These are phyloP conservation scores for Cyclura pinguis DNA, from an alignment of 2,797 vertebrate genomes.

Conservation along the genomic window DNA sequence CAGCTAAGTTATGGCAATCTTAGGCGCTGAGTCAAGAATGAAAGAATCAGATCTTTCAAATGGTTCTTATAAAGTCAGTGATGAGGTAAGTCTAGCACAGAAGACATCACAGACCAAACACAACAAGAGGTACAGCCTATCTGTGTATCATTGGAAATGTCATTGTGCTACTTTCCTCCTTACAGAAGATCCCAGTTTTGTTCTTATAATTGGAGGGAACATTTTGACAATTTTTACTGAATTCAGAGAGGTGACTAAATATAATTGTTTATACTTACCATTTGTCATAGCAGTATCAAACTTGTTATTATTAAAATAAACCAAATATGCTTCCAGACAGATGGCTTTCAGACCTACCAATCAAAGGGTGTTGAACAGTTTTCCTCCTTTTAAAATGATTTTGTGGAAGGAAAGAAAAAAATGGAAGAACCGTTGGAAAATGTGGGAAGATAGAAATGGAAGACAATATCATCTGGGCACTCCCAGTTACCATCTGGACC, in stretches of 20 bases:
- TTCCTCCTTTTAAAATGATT: no score
- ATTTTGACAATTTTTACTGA: not conserved
- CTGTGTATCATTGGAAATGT: slow-evolving; percentile 28
- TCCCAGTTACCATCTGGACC: no score
- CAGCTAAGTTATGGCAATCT: slow-evolving; percentile 49
- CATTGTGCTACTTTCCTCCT: slow-evolving; percentile 8
- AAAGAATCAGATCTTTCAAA: slow-evolving; percentile 15
- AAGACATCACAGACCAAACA: not conserved
- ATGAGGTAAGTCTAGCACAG: slow-evolving; percentile 27
- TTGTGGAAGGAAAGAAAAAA: no score
- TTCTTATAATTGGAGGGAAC: not conserved
- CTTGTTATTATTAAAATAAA: not conserved
- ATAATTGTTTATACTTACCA: not conserved
- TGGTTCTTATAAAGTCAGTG: slow-evolving; percentile 14
- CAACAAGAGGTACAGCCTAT: slow-evolving; percentile 31
- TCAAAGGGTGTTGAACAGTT: not conserved
- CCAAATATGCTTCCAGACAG: not conserved
- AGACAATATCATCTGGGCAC: no score
- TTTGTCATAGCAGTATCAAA: not conserved
- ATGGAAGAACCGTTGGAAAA: no score
- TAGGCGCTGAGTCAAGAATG: slow-evolving; percentile 49
- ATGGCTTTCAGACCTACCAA: not conserved
- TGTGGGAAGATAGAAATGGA: no score
- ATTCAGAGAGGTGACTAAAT: not conserved
- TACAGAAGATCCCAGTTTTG: slow-evolving; percentile 1